These are phyloP conservation scores for Rhogogaster chlorosoma DNA, from an alignment of 2,888 invertebrate species.

Conservation along the genomic window DNA sequence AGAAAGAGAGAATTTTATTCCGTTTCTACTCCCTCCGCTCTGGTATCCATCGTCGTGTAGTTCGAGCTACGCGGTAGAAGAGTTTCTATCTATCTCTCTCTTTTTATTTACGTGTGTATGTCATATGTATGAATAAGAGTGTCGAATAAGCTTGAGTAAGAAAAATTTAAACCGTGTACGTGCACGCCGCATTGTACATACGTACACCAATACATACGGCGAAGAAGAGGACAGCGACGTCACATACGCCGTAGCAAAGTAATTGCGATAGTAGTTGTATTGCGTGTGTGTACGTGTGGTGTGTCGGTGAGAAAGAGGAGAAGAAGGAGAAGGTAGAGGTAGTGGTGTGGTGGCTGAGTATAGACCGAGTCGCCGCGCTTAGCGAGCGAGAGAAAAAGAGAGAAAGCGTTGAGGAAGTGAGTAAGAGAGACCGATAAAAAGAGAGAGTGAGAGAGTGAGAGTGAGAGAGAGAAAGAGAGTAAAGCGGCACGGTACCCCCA, in stretches of 20 bases:
- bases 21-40: slow-evolving; percentile 8
- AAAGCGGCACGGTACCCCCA: slow-evolving; percentile 61
- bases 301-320: slow-evolving; percentile 37
- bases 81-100: background rate
- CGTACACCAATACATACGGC: background rate
- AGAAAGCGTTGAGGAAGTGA: slow-evolving; percentile 39
- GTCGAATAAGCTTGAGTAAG: slow-evolving; percentile 7
- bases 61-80: background rate
- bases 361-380: slow-evolving; percentile 42
- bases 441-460: slow-evolving; percentile 25
- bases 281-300: background rate
- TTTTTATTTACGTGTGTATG: background rate
- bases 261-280: slow-evolving; percentile 52
- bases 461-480: slow-evolving; percentile 55
- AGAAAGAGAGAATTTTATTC: slow-evolving; percentile 52
- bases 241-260: slow-evolving; percentile 43
- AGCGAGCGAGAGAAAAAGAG: slow-evolving; percentile 49
- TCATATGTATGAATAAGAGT: background rate
- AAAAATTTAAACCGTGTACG: slow-evolving; percentile 38
- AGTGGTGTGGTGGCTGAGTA: slow-evolving; percentile 46
- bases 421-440: slow-evolving; percentile 49
- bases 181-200: background rate
- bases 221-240: slow-evolving; percentile 18
- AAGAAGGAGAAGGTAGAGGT: slow-evolving; percentile 46
- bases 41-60: slow-evolving; percentile 2